phyloP scores from a whole-genome alignment of 1,140 invertebrate species.

The Diabrotica virgifera region DNA sequence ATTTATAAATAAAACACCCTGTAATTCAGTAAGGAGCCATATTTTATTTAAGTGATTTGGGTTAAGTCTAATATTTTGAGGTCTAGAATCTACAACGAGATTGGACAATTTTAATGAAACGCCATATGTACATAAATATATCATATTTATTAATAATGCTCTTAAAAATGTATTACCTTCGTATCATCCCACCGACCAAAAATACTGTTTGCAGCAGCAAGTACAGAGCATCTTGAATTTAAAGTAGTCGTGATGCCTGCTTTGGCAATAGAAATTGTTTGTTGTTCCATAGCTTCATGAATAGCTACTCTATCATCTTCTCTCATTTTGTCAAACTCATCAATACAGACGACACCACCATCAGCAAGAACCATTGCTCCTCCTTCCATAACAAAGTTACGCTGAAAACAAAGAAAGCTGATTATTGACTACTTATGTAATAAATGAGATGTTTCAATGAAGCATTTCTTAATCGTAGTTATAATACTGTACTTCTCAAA shows the following conservation, averaged over 20 bases:
- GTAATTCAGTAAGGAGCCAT: too few species aligned
- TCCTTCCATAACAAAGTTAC: conserved; percentile 98
- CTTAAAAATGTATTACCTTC: conserved; percentile 54
- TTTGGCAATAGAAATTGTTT: conserved; percentile 99
- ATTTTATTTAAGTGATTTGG: too few species aligned
- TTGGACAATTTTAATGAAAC: too few species aligned
- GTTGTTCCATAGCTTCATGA: conserved; percentile 99
- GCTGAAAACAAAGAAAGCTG: conserved; percentile 54
- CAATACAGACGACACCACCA: conserved; percentile 98
- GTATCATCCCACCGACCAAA: conserved; percentile 99
- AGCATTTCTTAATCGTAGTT: too few species aligned
- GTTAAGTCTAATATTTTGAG: too few species aligned
- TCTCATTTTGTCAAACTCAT: conserved; percentile 99
- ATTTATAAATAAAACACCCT: too few species aligned
- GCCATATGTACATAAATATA: too few species aligned
- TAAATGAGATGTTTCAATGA: too few species aligned
- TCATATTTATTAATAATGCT: too few species aligned
- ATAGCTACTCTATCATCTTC: conserved; percentile 99
- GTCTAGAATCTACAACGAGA: too few species aligned
- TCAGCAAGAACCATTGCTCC: conserved; percentile 99
- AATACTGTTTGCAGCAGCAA: conserved; percentile 98
- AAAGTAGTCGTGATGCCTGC: conserved; percentile 98
- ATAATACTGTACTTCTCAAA: too few species aligned
- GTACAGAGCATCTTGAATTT: conserved; percentile 96
- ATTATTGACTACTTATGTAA: too few species aligned